Percentiles rank a stretch among this genome's conserved stretches.
These are phyloP conservation scores for Megalonaias nervosa DNA, from an alignment of 1,140 invertebrate genomes.

Conservation along the genomic window DNA sequence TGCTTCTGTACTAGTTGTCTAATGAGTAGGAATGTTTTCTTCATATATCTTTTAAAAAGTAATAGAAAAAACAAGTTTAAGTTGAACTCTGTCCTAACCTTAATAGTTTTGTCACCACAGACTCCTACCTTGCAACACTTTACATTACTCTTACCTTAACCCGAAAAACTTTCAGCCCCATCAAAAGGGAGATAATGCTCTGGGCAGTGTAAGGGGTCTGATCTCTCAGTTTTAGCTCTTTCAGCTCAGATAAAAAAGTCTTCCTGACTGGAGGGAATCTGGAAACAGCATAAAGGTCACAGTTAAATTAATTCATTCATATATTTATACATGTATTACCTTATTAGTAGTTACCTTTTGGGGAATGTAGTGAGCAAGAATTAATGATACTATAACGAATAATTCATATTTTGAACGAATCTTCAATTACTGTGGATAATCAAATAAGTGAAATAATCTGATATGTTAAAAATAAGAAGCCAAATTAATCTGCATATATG, in stretches of 20 bases:
- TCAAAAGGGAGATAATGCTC: constrained; percentile 96
- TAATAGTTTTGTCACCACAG: too few relatives aligned
- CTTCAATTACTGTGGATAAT: too few relatives aligned
- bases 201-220: constrained; percentile 91
- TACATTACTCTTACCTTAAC: constrained; percentile 78
- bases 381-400: neutral
- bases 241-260: constrained; percentile 93
- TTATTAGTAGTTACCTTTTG: neutral
- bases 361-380: neutral
- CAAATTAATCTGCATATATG: too few relatives aligned
- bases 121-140: too few relatives aligned
- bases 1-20: too few relatives aligned
- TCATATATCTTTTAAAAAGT: too few relatives aligned
- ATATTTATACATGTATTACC: neutral
- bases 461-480: too few relatives aligned
- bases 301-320: neutral
- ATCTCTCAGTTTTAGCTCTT: constrained; percentile 90
- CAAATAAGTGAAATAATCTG: too few relatives aligned
- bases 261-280: constrained; percentile 93
- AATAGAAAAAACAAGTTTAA: too few relatives aligned
- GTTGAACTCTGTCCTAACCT: too few relatives aligned
- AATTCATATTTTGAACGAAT: neutral
- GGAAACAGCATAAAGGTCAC: constrained; percentile 15
- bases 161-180: constrained; percentile 99
- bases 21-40: too few relatives aligned